Percentiles rank a stretch among this genome's conserved stretches.
Conservation (phyloP, 2,888 invertebrate genomes). For the Latheticus oryzae region DNA sequence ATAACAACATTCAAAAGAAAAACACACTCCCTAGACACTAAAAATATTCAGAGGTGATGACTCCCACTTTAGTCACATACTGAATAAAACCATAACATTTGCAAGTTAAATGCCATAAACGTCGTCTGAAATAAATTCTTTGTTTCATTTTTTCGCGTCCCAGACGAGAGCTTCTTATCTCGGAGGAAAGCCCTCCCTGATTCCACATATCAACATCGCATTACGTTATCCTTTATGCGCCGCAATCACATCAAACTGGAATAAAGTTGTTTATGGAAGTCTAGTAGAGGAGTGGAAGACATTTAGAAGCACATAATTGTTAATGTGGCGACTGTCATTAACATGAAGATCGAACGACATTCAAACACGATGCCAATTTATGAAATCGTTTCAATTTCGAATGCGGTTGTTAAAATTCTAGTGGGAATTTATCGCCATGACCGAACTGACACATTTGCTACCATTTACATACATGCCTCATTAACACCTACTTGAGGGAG, state of each 20-base stretch:
- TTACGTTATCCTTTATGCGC: constrained; percentile 50
- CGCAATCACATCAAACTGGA: constrained; percentile 45
- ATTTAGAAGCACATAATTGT: constrained; percentile 32
- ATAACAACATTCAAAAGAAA: constrained; percentile 29
- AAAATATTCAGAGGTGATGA: constrained; percentile 67
- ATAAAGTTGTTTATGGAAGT: constrained; percentile 42
- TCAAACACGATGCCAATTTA: constrained; percentile 22
- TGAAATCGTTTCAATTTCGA: constrained; percentile 5
- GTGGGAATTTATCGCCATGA: not conserved
- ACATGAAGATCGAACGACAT: constrained; percentile 14
- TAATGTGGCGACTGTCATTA: constrained; percentile 26
- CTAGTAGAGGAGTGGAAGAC: constrained; percentile 14
- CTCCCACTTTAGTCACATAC: constrained; percentile 64
- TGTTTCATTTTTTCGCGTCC: constrained; percentile 59
- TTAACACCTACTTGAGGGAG: constrained; percentile 13
- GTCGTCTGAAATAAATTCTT: constrained; percentile 64
- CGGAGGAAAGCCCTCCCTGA: constrained; percentile 52
- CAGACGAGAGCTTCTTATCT: constrained; percentile 44
- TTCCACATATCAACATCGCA: constrained; percentile 59
- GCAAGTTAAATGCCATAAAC: constrained; percentile 68
- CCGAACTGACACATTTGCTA: not conserved
- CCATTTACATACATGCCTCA: constrained; percentile 8
- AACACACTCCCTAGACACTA: constrained; percentile 58
- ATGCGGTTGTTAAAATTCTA: not conserved
- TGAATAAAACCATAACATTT: constrained; percentile 66